Evolutionary conservation across 2,888 invertebrate genomes (phyloP).

Genomic region (Chesias legatella): DNA sequence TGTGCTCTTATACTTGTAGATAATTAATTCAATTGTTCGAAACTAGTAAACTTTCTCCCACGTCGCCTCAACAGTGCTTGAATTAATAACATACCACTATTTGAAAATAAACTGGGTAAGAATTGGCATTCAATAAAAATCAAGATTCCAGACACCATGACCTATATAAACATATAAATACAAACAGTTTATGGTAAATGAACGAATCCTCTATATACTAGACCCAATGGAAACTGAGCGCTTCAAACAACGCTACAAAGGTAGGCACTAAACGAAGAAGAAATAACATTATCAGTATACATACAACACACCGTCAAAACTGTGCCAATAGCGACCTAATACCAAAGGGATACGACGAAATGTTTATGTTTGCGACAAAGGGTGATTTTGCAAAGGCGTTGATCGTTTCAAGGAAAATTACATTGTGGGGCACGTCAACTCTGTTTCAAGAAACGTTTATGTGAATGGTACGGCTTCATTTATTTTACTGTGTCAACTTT

Average conservation of each 20-base stretch:
- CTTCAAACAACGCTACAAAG: constrained; percentile 39
- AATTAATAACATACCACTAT: not conserved
- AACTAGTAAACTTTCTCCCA: not conserved
- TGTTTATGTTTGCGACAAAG: constrained; percentile 17
- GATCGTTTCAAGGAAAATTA: constrained; percentile 41
- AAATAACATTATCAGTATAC: constrained; percentile 49
- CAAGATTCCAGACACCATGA: constrained; percentile 32
- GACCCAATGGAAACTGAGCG: constrained; percentile 41
- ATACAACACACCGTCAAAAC: not conserved
- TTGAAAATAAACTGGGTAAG: no score
- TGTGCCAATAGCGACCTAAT: constrained; percentile 11
- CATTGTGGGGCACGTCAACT: constrained; percentile 41
- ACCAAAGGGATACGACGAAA: not conserved
- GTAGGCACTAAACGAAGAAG: constrained; percentile 43
- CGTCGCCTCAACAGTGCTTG: not conserved
- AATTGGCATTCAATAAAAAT: constrained; percentile 15
- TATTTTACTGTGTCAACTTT: constrained; percentile 14
- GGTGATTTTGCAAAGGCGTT: constrained; percentile 25
- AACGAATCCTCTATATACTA: no score
- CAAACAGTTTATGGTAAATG: constrained; percentile 46
- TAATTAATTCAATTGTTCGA: not conserved
- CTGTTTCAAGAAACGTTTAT: constrained; percentile 37
- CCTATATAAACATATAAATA: constrained; percentile 43
- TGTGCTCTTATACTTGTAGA: not conserved
- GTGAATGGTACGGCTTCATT: constrained; percentile 28